Percentiles rank a stretch among this genome's conserved stretches.
Evolutionary conservation across 2,113 vertebrate species (phyloP).

Genomic region (Seriola quinqueradiata): DNA sequence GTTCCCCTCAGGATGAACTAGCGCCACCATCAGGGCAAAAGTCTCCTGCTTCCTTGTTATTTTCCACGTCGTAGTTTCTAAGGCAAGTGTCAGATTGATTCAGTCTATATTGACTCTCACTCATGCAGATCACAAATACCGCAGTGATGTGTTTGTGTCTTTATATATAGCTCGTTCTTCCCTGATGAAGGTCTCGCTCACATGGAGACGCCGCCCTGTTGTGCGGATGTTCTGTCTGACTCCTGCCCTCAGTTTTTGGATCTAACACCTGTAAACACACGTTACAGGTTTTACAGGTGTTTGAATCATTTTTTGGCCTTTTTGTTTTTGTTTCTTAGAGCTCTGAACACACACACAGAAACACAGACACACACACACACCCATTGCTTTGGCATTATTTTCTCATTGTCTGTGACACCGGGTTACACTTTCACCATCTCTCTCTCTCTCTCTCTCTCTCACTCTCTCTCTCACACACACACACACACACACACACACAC

Average conservation of each 20-base stretch:
- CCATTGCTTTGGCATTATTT: conserved; percentile 14
- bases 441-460: too few relatives aligned
- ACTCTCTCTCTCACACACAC: too few relatives aligned
- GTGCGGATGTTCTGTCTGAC: neutral
- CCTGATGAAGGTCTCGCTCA: neutral
- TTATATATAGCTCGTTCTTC: neutral
- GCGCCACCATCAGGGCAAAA: too few relatives aligned
- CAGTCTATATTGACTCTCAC: neutral
- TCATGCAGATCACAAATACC: too few relatives aligned
- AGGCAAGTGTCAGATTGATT: neutral
- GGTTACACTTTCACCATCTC: conserved; percentile 2
- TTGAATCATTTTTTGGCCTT: neutral
- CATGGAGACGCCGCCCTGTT: neutral
- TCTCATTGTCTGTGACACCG: conserved; percentile 9
- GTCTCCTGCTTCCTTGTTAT: too few relatives aligned
- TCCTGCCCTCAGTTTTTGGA: neutral
- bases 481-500: too few relatives aligned
- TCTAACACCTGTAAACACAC: neutral
- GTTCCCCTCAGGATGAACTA: too few relatives aligned
- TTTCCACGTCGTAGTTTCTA: neutral
- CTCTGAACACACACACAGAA: neutral
- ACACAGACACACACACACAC: neutral
- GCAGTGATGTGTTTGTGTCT: neutral
- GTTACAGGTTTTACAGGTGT: neutral
- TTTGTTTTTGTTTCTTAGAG: neutral